Conservation (phyloP, 2,113 vertebrate species). For the Serilophus lunatus region DNA sequence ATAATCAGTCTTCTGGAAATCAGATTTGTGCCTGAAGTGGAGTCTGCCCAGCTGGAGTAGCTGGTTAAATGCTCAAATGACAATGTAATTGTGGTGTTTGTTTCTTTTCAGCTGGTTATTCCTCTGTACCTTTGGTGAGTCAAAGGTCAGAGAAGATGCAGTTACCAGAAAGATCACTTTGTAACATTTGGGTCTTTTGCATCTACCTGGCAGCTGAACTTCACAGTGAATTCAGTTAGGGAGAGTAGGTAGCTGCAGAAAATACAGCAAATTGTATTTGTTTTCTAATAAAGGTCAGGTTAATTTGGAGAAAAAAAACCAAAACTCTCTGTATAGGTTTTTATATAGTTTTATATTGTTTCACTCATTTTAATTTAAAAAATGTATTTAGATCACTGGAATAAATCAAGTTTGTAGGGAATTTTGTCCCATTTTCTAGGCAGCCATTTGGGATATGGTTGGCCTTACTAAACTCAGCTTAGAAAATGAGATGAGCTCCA, state of each 20-base stretch:
- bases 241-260: neutral
- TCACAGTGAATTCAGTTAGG: neutral
- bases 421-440: neutral
- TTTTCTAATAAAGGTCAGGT: neutral
- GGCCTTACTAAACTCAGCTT: neutral
- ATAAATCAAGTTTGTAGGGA: neutral
- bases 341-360: neutral
- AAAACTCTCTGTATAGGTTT: neutral
- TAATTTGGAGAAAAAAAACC: neutral
- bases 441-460: neutral
- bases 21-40: neutral
- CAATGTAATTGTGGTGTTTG: neutral
- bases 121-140: neutral
- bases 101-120: constrained; percentile 13
- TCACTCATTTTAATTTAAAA: neutral
- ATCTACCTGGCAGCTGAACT: neutral
- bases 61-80: neutral
- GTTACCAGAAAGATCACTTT: neutral
- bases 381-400: neutral
- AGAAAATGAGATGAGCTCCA: neutral
- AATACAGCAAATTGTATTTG: neutral
- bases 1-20: constrained; percentile 21
- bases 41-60: neutral
- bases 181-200: neutral
- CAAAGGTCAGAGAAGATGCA: neutral